Conservation (phyloP, 2,888 invertebrate genomes). For the Apamea crenata region DNA sequence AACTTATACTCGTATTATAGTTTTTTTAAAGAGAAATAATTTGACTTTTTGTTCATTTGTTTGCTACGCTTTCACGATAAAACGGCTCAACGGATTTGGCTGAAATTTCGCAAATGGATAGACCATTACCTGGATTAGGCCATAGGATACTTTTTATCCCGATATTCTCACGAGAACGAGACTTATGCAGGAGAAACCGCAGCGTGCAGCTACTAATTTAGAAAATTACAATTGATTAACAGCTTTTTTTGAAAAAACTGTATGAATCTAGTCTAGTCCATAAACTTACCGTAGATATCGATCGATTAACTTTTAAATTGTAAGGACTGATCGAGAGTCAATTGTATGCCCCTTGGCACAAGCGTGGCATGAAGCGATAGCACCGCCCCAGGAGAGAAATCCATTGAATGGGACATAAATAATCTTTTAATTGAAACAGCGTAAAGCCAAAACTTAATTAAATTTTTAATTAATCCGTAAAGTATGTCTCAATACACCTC, state of each 20-base stretch:
- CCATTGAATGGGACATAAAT: constrained; percentile 6
- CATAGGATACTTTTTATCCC: neutral
- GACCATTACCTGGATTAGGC: neutral
- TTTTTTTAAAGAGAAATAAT: too few relatives aligned
- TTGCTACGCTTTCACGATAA: neutral
- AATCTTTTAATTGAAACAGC: neutral
- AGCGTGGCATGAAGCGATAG: constrained; percentile 2
- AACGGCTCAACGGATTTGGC: neutral
- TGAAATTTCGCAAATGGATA: neutral
- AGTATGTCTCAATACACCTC: neutral
- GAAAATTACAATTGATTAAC: too few relatives aligned
- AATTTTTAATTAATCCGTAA: constrained; percentile 1
- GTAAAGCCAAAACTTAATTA: neutral
- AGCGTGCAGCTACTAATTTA: too few relatives aligned
- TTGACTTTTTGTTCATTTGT: too few relatives aligned
- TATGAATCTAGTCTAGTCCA: neutral
- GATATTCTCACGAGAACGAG: neutral
- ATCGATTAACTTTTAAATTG: neutral
- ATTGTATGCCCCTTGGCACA: neutral
- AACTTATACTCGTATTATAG: too few relatives aligned
- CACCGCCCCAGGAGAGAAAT: constrained; percentile 1
- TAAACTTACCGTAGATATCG: neutral
- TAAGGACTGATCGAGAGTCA: neutral
- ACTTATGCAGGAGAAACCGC: neutral
- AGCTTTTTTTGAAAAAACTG: too few relatives aligned